Evolutionary conservation across 2,888 invertebrate genomes (phyloP).

Genomic region (Erebia aethiops): DNA sequence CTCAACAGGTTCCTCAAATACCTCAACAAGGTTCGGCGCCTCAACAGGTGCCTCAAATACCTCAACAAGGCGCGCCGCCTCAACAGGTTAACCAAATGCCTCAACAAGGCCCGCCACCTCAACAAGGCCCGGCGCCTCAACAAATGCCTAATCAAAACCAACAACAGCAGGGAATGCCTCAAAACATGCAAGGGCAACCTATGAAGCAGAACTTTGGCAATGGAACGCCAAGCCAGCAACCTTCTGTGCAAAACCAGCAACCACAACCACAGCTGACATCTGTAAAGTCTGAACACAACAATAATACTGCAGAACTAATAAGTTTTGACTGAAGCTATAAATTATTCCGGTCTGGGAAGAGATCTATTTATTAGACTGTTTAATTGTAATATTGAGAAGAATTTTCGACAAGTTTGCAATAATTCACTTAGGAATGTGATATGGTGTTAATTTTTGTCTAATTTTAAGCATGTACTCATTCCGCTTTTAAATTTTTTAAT

Average conservation of each 20-base stretch:
- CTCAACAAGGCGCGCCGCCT: too few species aligned
- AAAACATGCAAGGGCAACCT: constrained; percentile 42
- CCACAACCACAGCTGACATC: constrained; percentile 55
- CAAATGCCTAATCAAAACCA: constrained; percentile 44
- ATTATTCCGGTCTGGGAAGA: constrained; percentile 41
- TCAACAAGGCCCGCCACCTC: constrained; percentile 12
- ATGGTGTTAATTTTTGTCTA: constrained; percentile 35
- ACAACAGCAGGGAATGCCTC: constrained; percentile 42
- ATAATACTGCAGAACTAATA: constrained; percentile 89
- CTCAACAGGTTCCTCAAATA: constrained; percentile 47
- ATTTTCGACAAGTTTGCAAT: constrained; percentile 34
- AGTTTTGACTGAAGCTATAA: constrained; percentile 87
- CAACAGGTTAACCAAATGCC: constrained; percentile 40
- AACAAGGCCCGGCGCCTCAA: constrained; percentile 43
- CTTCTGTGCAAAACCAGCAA: constrained; percentile 43
- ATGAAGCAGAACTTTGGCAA: constrained; percentile 50
- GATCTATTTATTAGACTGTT: constrained; percentile 61
- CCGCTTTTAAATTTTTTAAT: constrained; percentile 37
- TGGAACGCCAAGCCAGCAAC: constrained; percentile 44
- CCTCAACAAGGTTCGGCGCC: constrained; percentile 40
- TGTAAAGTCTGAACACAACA: constrained; percentile 70
- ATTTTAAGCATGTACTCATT: constrained; percentile 37
- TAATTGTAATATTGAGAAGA: constrained; percentile 42
- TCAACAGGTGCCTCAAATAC: constrained; percentile 40
- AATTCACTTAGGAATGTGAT: constrained; percentile 34